A percentile compares a stretch with the other conserved stretches of the same genome.
Conservation (phyloP, 2,113 vertebrate genomes). For the Colius striatus region DNA sequence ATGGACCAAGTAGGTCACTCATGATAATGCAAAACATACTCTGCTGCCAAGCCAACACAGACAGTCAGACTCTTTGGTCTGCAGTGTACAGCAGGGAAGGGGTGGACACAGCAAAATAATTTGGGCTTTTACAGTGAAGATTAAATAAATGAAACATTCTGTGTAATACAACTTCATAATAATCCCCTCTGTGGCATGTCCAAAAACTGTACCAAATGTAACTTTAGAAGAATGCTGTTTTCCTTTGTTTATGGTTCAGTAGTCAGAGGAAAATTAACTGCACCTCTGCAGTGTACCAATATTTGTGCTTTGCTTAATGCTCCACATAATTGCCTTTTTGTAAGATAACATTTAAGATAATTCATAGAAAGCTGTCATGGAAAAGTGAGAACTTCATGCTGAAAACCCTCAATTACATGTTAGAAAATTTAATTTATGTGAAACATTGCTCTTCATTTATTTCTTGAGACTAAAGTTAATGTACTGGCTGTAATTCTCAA, state of each 20-base stretch:
- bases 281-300: conserved; percentile 3
- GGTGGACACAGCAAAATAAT: neutral
- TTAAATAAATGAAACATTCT: neutral
- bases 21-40: neutral
- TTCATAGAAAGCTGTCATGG: neutral
- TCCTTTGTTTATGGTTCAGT: conserved; percentile 20
- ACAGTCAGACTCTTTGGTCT: neutral
- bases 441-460: neutral
- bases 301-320: conserved; percentile 27
- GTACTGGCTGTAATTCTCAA: neutral
- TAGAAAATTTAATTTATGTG: conserved; percentile 8
- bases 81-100: neutral
- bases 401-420: conserved; percentile 16
- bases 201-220: neutral
- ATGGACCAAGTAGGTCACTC: neutral
- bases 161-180: neutral
- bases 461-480: neutral
- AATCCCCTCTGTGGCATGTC: neutral
- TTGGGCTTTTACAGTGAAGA: neutral
- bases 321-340: conserved; percentile 26
- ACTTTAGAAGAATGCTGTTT: neutral
- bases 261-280: conserved; percentile 39
- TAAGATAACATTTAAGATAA: conserved; percentile 42
- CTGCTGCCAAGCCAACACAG: neutral
- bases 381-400: conserved; percentile 37